Base-by-base conservation (phyloP, 1,140 invertebrate species). In the Diabrotica undecimpunctata region DNA sequence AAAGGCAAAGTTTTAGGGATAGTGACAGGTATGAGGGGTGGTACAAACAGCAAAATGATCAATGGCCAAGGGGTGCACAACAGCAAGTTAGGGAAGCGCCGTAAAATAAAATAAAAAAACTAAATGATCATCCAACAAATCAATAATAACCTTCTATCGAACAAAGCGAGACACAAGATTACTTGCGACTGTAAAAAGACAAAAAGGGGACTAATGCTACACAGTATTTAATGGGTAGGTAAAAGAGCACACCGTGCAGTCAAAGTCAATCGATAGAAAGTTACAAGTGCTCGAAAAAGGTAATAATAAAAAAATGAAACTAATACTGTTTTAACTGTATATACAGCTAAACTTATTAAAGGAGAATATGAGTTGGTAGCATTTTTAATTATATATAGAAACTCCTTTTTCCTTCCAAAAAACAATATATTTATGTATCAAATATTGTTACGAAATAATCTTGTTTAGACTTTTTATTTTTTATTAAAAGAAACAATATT, bases 131-230 rank as follows among this genome's bases (percentile, higher is more conserved):
- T 70, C 68, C 66, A 70, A 64, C 66, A 68, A 65, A 65, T 69
- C 52, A 71, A 75, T 75, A 74, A 75, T 75, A 75, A 75, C 72
- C 69, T 75, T 75, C 74, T 75, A 75, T 75, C 74, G 72, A 73
- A 75, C 66, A 62, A 72, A 73, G 68, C 71, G 50, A 46, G 41
- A 46, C 41, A 70, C 60, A 68, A 68, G 65, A 65, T 65, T 61
- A 65, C 65, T 66, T 59, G 64, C 59, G 54, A 62, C 51, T 54
- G 61, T 62, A 62, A 51, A 54, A 60, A 62, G 51, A 62, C 52
- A 62, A 46, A 46, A 54, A 54, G 36, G 53, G 65, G 54, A 57
- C 68, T 68, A 72, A 65, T 38, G 65, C 63, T 69, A 70, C 66
- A 67, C 39, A 67, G 66, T 62, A 62, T 14, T 67, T 62, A 25